A percentile compares a stretch with the other conserved stretches of the same genome.
Conservation (phyloP, 1,140 invertebrate species). For the Globodera rostochiensis region DNA sequence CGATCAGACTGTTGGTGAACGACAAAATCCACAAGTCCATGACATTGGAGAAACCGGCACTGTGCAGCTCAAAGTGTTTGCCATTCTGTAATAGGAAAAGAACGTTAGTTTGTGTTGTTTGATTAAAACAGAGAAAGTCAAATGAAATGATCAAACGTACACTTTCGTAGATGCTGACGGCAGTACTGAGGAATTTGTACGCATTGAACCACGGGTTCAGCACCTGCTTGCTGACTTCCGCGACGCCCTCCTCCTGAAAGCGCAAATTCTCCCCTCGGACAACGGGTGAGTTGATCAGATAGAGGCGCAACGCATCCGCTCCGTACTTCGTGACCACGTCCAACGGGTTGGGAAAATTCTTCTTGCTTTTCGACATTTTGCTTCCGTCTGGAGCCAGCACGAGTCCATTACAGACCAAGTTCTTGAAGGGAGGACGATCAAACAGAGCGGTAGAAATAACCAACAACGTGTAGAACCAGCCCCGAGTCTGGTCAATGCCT, state of each 20-base stretch:
- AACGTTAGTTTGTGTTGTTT: neutral
- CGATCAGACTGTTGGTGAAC: constrained; percentile 87
- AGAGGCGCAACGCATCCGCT: constrained; percentile 89
- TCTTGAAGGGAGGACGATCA: constrained; percentile 94
- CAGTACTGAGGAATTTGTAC: constrained; percentile 91
- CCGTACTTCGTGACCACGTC: constrained; percentile 89
- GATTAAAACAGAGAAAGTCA: too few species aligned
- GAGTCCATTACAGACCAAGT: constrained; percentile 91
- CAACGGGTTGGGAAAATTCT: constrained; percentile 96
- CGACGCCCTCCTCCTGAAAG: constrained; percentile 95
- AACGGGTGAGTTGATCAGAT: constrained; percentile 96
- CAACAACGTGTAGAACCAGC: constrained; percentile 91
- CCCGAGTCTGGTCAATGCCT: constrained; percentile 92
- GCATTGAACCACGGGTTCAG: constrained; percentile 99
- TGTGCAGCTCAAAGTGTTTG: constrained; percentile 45
- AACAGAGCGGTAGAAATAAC: constrained; percentile 95
- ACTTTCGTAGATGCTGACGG: constrained; percentile 80
- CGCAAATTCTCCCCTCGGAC: constrained; percentile 92
- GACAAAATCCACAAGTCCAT: constrained; percentile 98
- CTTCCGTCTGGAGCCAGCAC: constrained; percentile 90
- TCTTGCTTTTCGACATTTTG: constrained; percentile 99
- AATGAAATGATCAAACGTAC: constrained; percentile 66
- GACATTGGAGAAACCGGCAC: constrained; percentile 72
- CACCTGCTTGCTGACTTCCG: constrained; percentile 93
- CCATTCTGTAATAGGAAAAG: neutral